Evolutionary conservation across 1,140 invertebrate species (phyloP).

Genomic region (Neodiprion lecontei): DNA sequence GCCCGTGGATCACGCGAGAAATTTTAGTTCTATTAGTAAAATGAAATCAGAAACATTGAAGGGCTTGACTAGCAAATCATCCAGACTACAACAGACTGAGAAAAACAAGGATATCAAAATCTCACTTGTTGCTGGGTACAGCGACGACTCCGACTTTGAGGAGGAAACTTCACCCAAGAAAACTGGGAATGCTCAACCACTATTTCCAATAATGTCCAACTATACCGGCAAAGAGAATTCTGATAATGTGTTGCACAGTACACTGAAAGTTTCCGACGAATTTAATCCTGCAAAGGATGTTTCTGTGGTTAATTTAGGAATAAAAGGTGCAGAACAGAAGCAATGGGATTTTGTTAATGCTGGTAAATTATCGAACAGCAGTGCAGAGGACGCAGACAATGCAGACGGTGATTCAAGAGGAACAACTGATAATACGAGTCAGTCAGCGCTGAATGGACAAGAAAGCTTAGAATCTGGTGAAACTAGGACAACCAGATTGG

Average conservation of each 20-base stretch:
- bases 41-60: neutral
- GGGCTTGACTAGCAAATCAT: too few species aligned
- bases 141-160: conserved; percentile 64
- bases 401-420: conserved; percentile 42
- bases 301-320: neutral
- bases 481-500: conserved; percentile 18
- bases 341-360: conserved; percentile 40
- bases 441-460: conserved; percentile 21
- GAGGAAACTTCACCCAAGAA: conserved; percentile 43
- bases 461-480: conserved; percentile 36
- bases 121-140: conserved; percentile 67
- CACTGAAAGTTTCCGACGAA: conserved; percentile 25
- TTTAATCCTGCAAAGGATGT: neutral
- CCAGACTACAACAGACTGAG: neutral
- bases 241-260: conserved; percentile 34
- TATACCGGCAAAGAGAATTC: conserved; percentile 27
- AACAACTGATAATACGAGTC: conserved; percentile 23
- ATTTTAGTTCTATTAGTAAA: too few species aligned
- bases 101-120: conserved; percentile 41
- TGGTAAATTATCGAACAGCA: conserved; percentile 21
- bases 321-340: conserved; percentile 39
- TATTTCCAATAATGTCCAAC: neutral
- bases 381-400: conserved; percentile 45
- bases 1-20: too few species aligned
- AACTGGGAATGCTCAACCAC: conserved; percentile 2